Evolutionary conservation across 2,888 invertebrate genomes (phyloP).

Genomic region (Chalcosyrphus nemorum): DNA sequence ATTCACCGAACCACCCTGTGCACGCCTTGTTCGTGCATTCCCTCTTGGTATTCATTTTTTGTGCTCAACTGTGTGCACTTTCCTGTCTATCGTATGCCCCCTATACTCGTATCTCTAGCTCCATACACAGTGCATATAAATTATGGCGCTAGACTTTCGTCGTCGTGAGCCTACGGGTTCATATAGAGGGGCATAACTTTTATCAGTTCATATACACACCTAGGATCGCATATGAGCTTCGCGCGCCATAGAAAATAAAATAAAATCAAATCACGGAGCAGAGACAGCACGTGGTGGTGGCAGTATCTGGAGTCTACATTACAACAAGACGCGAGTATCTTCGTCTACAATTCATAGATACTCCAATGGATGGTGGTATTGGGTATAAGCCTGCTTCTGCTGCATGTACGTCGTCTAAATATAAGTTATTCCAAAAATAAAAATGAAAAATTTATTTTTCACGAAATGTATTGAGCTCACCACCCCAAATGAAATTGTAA

Average conservation of each 20-base stretch:
- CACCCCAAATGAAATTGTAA: conserved; percentile 32
- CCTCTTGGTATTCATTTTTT: not conserved
- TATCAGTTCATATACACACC: conserved; percentile 64
- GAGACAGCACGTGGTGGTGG: not conserved
- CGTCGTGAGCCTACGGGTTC: conserved; percentile 45
- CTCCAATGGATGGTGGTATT: conserved; percentile 15
- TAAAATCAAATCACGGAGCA: conserved; percentile 1
- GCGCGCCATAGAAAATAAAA: conserved; percentile 27
- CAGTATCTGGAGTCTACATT: not conserved
- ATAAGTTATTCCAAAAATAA: conserved; percentile 46
- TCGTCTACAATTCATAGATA: not conserved
- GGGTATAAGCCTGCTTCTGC: conserved; percentile 19
- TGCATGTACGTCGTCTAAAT: conserved; percentile 26
- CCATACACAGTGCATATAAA: conserved; percentile 44
- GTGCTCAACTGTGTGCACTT: not conserved
- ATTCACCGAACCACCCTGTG: not conserved
- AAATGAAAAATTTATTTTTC: conserved; percentile 18
- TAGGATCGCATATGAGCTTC: conserved; percentile 33
- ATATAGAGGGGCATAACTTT: conserved; percentile 33
- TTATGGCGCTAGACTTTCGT: conserved; percentile 62
- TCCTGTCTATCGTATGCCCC: conserved; percentile 12
- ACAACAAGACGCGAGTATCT: not conserved
- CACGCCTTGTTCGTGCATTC: not conserved
- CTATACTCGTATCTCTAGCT: conserved; percentile 17
- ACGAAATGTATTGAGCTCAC: conserved; percentile 13